Conservation (phyloP, 23 tunicate species). For the Phallusia fumigata region DNA sequence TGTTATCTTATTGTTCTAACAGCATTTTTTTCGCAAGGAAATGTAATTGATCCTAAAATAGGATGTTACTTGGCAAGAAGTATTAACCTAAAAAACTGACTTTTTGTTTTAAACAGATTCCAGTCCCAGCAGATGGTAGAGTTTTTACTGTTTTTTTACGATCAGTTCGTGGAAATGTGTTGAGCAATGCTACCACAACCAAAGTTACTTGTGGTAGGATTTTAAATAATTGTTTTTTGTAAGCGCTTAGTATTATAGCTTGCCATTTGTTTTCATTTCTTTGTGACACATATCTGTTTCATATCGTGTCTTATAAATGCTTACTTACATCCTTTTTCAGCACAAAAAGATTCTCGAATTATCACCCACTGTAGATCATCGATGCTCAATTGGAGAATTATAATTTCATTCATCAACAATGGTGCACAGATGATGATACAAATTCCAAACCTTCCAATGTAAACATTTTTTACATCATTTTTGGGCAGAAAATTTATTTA, state of each 20-base stretch:
- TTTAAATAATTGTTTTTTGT: too few species aligned
- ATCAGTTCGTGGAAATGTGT: slow-evolving; percentile 36
- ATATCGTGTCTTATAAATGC: neutral
- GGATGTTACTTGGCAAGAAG: neutral
- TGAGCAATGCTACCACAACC: slow-evolving; percentile 31
- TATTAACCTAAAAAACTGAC: too few species aligned
- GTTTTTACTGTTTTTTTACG: slow-evolving; percentile 47
- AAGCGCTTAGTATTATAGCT: too few species aligned
- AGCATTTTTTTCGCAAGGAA: too few species aligned
- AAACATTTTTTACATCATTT: neutral
- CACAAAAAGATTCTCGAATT: neutral
- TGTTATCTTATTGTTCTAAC: too few species aligned
- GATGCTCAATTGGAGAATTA: slow-evolving; percentile 23
- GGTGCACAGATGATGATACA: slow-evolving; percentile 17
- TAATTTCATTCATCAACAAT: neutral
- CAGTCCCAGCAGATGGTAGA: slow-evolving; percentile 47
- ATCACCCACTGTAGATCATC: slow-evolving; percentile 18
- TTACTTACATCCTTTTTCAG: neutral
- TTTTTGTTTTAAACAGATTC: slow-evolving; percentile 31
- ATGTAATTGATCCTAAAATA: too few species aligned
- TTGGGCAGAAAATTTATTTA: too few species aligned
- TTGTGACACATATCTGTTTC: neutral
- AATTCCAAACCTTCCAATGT: slow-evolving; percentile 40
- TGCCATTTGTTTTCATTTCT: too few species aligned
- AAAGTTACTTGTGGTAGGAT: slow-evolving; percentile 46